Percentiles rank a stretch among this genome's conserved stretches.
Conservation (phyloP, 2,797 vertebrate genomes). For the Crypturellus tataupa region DNA sequence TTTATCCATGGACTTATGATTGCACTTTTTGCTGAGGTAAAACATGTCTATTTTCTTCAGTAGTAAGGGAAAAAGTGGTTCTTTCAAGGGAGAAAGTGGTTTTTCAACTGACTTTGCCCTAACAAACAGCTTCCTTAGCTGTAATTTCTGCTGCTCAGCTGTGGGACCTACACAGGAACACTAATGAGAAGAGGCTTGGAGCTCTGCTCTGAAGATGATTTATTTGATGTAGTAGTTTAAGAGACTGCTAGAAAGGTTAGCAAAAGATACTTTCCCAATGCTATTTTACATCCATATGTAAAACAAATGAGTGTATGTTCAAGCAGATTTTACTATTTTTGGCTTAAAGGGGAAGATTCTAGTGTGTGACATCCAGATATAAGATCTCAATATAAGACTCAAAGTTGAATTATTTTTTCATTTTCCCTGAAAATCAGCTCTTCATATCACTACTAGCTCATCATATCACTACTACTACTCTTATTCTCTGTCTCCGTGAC, state of each 20-base stretch:
- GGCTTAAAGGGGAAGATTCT: background rate
- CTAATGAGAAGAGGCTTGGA: background rate
- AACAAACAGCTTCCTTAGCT: accelerated
- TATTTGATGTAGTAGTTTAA: background rate
- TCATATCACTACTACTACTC: background rate
- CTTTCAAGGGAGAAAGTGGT: background rate
- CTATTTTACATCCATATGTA: background rate
- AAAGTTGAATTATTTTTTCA: background rate
- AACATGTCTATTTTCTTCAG: accelerated
- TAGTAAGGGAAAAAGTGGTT: background rate
- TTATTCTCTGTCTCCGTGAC: background rate
- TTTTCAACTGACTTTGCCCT: background rate
- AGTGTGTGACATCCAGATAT: background rate
- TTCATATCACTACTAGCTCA: background rate
- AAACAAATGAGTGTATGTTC: background rate
- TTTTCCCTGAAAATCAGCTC: background rate
- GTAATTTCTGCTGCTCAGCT: background rate
- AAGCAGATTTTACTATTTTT: background rate
- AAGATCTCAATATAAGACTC: background rate
- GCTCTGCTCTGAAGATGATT: background rate
- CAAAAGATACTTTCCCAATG: background rate
- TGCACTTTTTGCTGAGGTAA: background rate
- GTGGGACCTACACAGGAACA: background rate
- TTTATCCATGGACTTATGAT: background rate
- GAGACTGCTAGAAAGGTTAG: background rate